Conservation (phyloP, 2,797 vertebrate genomes). For the Lates japonicus region DNA sequence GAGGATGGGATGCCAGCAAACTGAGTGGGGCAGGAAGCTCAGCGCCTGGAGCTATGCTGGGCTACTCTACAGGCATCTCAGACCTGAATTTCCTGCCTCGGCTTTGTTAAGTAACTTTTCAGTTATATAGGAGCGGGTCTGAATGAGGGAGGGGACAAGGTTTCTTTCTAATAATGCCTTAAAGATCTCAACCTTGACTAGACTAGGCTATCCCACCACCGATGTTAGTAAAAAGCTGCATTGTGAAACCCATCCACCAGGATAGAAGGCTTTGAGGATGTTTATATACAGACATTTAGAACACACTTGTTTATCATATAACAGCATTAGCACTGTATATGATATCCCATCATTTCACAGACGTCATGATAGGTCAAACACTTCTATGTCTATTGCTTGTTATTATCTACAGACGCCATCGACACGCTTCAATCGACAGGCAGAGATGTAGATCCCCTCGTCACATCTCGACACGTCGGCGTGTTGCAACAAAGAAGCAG, state of each 20-base stretch:
- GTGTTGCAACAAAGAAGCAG: constrained; percentile 62
- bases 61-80: constrained; percentile 57
- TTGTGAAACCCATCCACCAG: constrained; percentile 46
- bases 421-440: constrained; percentile 36
- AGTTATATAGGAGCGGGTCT: constrained; percentile 8
- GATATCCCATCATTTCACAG: constrained; percentile 70
- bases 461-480: constrained; percentile 36
- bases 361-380: constrained; percentile 62
- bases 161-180: constrained; percentile 32
- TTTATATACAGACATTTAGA: constrained; percentile 56
- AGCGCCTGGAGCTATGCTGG: constrained; percentile 40
- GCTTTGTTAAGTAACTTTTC: constrained; percentile 53
- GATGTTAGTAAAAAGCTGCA: constrained; percentile 69
- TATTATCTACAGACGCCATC: constrained; percentile 48
- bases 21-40: constrained; percentile 40
- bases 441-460: constrained; percentile 27
- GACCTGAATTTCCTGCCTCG: constrained; percentile 69
- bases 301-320: constrained; percentile 81
- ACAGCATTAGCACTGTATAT: constrained; percentile 76
- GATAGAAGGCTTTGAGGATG: constrained; percentile 43
- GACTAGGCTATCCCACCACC: constrained; percentile 69
- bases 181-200: constrained; percentile 46
- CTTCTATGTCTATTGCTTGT: constrained; percentile 42
- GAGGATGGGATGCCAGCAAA: constrained; percentile 65
- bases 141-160: not conserved